A percentile compares a stretch with the other conserved stretches of the same genome.
Conservation (phyloP, 2,888 invertebrate species). For the Liopterus haemorrhoidalis region DNA sequence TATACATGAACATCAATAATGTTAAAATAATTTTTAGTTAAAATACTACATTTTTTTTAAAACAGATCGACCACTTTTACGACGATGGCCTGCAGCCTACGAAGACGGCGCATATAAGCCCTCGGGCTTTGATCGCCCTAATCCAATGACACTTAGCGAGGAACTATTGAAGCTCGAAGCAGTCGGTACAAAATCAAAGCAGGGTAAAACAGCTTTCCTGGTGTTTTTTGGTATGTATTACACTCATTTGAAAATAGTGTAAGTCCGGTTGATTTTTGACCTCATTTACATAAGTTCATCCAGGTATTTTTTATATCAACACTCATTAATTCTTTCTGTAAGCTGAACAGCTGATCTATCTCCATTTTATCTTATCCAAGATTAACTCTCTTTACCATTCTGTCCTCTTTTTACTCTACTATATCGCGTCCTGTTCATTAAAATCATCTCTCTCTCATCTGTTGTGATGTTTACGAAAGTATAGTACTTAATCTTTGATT, state of each 20-base stretch:
- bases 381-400: no score
- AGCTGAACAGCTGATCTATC: no score
- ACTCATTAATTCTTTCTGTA: neutral
- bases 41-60: slow-evolving; percentile 11
- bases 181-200: slow-evolving; percentile 43
- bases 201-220: slow-evolving; percentile 52
- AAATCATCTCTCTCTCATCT: no score
- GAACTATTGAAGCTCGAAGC: slow-evolving; percentile 45
- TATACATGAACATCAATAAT: neutral
- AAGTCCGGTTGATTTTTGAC: neutral
- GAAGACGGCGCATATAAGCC: slow-evolving; percentile 53
- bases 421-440: no score
- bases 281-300: no score
- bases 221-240: slow-evolving; percentile 54
- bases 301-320: no score
- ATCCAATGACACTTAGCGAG: slow-evolving; percentile 50
- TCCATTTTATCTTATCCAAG: no score
- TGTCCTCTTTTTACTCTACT: no score
- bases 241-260: neutral
- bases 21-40: neutral
- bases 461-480: no score
- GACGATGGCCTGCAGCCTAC: slow-evolving; percentile 52
- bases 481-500: no score
- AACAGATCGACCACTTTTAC: slow-evolving; percentile 50
- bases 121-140: slow-evolving; percentile 47